A percentile compares a stretch with the other conserved stretches of the same genome.
These are phyloP conservation scores for Cladorhizidae sp. DNA, from an alignment of 37 sponge, comb jelly and placozoan genomes.

Conservation along the genomic window DNA sequence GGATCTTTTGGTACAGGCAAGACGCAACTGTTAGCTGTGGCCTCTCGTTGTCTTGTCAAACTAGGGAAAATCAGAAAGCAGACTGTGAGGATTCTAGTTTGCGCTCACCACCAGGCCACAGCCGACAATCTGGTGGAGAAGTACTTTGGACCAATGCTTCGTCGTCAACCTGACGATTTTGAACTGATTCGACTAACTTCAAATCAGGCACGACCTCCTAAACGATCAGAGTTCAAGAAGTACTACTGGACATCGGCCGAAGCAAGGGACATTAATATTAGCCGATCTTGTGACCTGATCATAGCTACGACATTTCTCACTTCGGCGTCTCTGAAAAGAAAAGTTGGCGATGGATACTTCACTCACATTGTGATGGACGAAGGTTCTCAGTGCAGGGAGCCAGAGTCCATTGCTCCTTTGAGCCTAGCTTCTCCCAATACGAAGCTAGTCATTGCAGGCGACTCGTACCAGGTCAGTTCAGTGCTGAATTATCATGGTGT, in stretches of 20 bases:
- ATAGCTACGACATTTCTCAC: conserved; percentile 61
- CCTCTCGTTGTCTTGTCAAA: conserved; percentile 10
- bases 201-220: neutral
- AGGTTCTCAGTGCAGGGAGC: conserved; percentile 76
- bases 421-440: conserved; percentile 51
- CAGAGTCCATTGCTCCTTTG: conserved; percentile 67
- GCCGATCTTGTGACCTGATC: neutral
- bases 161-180: neutral
- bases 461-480: conserved; percentile 60
- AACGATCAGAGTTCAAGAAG: neutral
- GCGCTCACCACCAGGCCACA: conserved; percentile 72
- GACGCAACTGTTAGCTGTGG: conserved; percentile 63
- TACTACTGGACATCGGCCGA: neutral
- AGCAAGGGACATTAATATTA: too few species aligned
- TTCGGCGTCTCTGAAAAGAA: neutral
- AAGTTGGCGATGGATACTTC: conserved; percentile 35
- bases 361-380: conserved; percentile 86
- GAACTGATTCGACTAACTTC: conserved; percentile 6
- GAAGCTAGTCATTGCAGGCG: conserved; percentile 81
- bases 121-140: conserved; percentile 46
- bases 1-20: conserved; percentile 86
- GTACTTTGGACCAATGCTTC: conserved; percentile 55
- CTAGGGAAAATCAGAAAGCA: neutral
- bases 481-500: too few species aligned
- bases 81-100: conserved; percentile 43